Evolutionary conservation across 2,797 vertebrate species (phyloP), one percentile per base, ranked within the genome.

Genomic region (Halcyon chelicuti): DNA sequence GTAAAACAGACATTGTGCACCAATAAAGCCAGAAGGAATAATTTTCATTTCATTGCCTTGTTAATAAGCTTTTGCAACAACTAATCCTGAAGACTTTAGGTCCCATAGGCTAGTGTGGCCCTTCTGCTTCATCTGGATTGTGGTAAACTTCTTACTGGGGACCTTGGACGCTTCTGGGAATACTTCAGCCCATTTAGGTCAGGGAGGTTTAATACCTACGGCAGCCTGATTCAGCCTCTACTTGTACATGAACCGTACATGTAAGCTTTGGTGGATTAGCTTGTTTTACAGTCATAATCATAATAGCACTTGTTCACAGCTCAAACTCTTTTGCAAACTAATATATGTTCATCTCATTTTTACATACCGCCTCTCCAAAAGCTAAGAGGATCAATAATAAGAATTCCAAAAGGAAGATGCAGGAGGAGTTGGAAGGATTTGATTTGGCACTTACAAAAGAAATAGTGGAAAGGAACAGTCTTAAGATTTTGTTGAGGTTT

Each of bases 21-120:
- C 83, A 95, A 88, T 96, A 97, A 97, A 97, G 84, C 78, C 89
- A 97, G 88, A 47, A 95, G 75, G 77, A 97, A 96, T 81, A 54
- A 72, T 74, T 94, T 93, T 47, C 55, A 37, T 79, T 79, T 91
- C 88, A 86, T 79, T 96, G 89, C 86, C 84, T 94, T 29, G 20
- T 94, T 97, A 97, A 96, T 95, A 96, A 95, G 75, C 52, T 93
- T 97, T 94, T 68, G 49, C 86, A 93, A 75, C 63, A 96, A 80
- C 29, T 81, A 58, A 93, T 94, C 67, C 86, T 42, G 65, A 70
- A 84, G 66, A 15, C 26, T 76, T 93, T 15, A 25, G 9, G n/a
- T 70, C 82, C 84, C 49, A 14, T 58, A 55, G 94, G 71, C 62
- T 42, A 5, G 22, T 3, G 6, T 33, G 62, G 42, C 51, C 86